Evolutionary conservation across 2,113 vertebrate genomes (phyloP), one percentile per base, ranked within the genome.

Genomic region (Cyprinodon tularosa): DNA sequence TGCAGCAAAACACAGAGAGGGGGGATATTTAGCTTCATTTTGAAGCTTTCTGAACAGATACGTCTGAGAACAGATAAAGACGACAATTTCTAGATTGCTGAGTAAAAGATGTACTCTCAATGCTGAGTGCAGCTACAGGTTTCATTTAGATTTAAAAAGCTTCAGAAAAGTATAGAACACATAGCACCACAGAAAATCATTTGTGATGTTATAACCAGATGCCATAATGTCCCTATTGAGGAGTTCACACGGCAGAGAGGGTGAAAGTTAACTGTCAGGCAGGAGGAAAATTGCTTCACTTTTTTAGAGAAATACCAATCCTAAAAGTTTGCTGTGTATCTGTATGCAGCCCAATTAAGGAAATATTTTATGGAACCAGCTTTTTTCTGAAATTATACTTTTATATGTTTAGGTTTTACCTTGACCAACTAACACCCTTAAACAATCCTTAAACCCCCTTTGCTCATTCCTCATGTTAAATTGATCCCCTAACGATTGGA

Each of bases 21-120:
- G 29, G 76, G 68, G 64, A 20, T 13, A 77, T 72, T 71, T 80
- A 78, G 57, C 77, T 72, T 11, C 47, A n/a, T 71, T 20, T 80
- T 9, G 40, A 80, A 60, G 68, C 47, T 68, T 82, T 63, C 57
- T 63, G 57, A 20, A 71, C 0, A 5, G 79, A 70, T 22, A 66
- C 50, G 44, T 57, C 14, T 40, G 61, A 60, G 22, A 4, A 50
- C 64, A 38, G 29, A 72, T 42, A 66, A 15, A 61, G 61, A 42
- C 11, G 37, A 63, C 17, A 47, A 60, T 12, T 3, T 37, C 11
- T 57, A 29, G 50, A 15, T 14, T 3, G 2, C 17, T n/a, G 50
- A 57, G 50, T 57, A 57, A 57, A 57, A 57, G 20, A 57, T 53
- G 48, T 53, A 53, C 15, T 53, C 17, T 53, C 48, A 53, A 13